These are phyloP conservation scores for Ladona fulva DNA, from an alignment of 1,140 invertebrate species.

Conservation along the genomic window DNA sequence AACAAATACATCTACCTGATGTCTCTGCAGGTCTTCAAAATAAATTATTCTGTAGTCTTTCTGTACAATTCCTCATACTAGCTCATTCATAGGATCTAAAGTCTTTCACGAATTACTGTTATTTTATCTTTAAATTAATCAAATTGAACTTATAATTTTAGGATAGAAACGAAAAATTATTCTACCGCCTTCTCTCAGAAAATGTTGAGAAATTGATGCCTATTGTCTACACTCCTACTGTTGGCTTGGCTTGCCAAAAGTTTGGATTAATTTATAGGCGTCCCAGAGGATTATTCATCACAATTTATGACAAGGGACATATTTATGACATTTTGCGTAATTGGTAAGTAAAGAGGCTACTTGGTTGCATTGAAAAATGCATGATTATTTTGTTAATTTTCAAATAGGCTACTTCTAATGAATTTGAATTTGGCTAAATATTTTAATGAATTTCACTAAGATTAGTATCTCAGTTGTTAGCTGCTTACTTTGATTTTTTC, in stretches of 20 bases:
- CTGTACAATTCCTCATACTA: too few species aligned
- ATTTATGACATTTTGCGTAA: conserved; percentile 74
- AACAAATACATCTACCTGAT: conserved; percentile 76
- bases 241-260: conserved; percentile 89
- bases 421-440: too few species aligned
- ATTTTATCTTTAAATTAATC: too few species aligned
- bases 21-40: conserved; percentile 51
- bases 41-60: background rate
- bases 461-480: too few species aligned
- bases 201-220: conserved; percentile 83
- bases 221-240: conserved; percentile 88
- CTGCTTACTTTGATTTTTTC: background rate
- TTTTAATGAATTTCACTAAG: too few species aligned
- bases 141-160: conserved; percentile 30
- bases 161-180: conserved; percentile 84
- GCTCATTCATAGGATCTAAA: too few species aligned
- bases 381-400: too few species aligned
- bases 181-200: conserved; percentile 82
- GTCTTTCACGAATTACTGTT: too few species aligned
- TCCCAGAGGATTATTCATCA: conserved; percentile 90
- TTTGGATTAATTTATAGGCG: conserved; percentile 88
- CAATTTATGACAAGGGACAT: conserved; percentile 91
- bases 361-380: background rate
- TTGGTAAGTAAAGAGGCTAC: conserved; percentile 49
- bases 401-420: too few species aligned